Evolutionary conservation across 2,888 invertebrate species (phyloP).

Genomic region (Acrobasis consociella): DNA sequence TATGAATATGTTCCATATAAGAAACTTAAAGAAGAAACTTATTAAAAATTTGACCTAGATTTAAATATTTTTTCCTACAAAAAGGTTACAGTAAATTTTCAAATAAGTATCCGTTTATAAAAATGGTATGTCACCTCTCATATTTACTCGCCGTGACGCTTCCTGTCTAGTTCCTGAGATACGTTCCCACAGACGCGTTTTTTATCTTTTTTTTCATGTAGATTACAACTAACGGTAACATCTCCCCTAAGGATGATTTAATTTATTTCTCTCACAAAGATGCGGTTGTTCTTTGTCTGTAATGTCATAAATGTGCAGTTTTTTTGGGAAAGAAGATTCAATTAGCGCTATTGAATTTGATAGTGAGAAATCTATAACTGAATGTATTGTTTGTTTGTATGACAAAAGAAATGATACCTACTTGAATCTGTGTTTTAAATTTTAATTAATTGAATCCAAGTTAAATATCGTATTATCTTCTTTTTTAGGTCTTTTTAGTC

Average conservation of each 20-base stretch:
- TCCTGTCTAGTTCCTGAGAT: slow-evolving; percentile 74
- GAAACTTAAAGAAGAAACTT: too few relatives aligned
- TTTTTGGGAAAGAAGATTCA: slow-evolving; percentile 39
- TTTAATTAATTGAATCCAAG: too few relatives aligned
- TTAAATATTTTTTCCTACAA: slow-evolving; percentile 15
- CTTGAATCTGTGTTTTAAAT: too few relatives aligned
- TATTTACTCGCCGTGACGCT: slow-evolving; percentile 71
- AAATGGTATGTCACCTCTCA: slow-evolving; percentile 65
- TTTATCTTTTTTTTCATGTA: slow-evolving; percentile 67
- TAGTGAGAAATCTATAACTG: slow-evolving; percentile 2
- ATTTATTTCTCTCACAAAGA: slow-evolving; percentile 79
- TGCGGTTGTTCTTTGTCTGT: slow-evolving; percentile 72
- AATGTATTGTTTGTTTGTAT: not conserved
- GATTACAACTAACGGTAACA: slow-evolving; percentile 78
- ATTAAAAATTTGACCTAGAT: not conserved
- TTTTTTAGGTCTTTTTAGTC: too few relatives aligned
- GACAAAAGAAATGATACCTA: too few relatives aligned
- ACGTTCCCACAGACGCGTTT: slow-evolving; percentile 75
- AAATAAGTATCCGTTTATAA: slow-evolving; percentile 70
- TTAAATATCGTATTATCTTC: too few relatives aligned
- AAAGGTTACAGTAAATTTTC: slow-evolving; percentile 57
- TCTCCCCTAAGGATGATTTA: slow-evolving; percentile 76
- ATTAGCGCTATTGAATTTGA: slow-evolving; percentile 28
- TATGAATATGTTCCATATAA: too few relatives aligned
- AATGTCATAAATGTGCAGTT: slow-evolving; percentile 52